Conservation (phyloP, 2,888 invertebrate genomes). For the Euphydryas editha region DNA sequence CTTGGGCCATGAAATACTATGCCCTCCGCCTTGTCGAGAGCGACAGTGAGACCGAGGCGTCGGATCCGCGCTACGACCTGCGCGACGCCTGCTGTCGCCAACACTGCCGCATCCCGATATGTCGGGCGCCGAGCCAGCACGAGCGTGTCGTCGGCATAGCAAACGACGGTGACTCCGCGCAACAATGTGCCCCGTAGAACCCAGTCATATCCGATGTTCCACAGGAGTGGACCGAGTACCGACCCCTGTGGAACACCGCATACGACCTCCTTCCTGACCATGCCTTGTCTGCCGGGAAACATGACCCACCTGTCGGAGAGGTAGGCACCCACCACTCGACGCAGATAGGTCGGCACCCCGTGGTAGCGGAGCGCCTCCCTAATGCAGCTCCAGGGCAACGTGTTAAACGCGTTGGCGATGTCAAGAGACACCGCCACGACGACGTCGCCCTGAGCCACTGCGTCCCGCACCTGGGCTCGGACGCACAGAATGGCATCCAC, state of each 20-base stretch:
- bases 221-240: conserved; percentile 19
- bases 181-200: conserved; percentile 27
- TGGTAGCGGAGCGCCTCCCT: conserved; percentile 35
- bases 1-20: too few species aligned
- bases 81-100: too few species aligned
- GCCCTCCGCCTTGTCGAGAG: too few species aligned
- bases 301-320: conserved; percentile 2
- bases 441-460: too few species aligned
- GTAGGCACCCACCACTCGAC: conserved; percentile 26
- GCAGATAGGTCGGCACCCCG: conserved; percentile 36
- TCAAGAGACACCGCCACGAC: too few species aligned
- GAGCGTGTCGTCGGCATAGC: conserved; percentile 43
- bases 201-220: too few species aligned
- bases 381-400: too few species aligned
- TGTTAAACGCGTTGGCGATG: too few species aligned
- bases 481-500: too few species aligned
- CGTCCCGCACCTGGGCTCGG: too few species aligned
- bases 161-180: conserved; percentile 17
- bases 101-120: not conserved
- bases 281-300: not conserved
- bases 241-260: conserved; percentile 28
- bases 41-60: too few species aligned
- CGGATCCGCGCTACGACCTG: too few species aligned
- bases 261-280: not conserved
- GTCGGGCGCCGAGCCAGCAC: conserved; percentile 8